Conservation (phyloP, 2,113 vertebrate species). For the Platysteira castanea region DNA sequence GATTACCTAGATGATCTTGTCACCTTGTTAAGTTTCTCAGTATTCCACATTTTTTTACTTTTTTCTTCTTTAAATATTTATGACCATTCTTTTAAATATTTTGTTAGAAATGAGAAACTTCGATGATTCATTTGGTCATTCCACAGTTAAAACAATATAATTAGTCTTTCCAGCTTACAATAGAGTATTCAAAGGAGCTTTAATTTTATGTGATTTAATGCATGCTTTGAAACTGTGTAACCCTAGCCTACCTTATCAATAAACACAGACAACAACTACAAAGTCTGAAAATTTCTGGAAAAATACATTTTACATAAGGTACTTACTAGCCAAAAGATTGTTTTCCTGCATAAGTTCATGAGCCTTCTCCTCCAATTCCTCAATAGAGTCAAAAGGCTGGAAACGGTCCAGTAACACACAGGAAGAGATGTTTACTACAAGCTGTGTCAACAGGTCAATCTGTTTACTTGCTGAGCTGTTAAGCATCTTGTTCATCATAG, state of each 20-base stretch:
- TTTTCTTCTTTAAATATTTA: neutral
- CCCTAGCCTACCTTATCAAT: neutral
- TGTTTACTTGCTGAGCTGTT: conserved; percentile 6
- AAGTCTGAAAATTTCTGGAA: neutral
- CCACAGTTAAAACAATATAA: neutral
- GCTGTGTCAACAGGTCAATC: conserved; percentile 46
- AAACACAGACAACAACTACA: neutral
- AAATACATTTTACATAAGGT: neutral
- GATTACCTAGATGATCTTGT: neutral
- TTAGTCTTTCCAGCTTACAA: neutral
- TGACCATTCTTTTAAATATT: neutral
- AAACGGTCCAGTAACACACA: conserved; percentile 71
- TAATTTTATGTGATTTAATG: neutral
- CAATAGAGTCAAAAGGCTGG: conserved; percentile 50
- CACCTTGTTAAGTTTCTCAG: neutral
- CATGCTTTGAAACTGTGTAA: neutral
- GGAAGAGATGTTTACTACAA: conserved; percentile 70
- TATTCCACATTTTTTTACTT: neutral
- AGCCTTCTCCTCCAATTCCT: conserved; percentile 57
- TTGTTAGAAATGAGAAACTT: neutral
- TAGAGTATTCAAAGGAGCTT: neutral
- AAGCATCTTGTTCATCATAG: conserved; percentile 4
- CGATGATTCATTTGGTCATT: neutral
- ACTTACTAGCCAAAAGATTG: conserved; percentile 74
- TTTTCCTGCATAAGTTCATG: conserved; percentile 65